Base-by-base conservation (phyloP, 35 echinoderm and acorn worm species). In the Hemicentrotus pulcherrimus region DNA sequence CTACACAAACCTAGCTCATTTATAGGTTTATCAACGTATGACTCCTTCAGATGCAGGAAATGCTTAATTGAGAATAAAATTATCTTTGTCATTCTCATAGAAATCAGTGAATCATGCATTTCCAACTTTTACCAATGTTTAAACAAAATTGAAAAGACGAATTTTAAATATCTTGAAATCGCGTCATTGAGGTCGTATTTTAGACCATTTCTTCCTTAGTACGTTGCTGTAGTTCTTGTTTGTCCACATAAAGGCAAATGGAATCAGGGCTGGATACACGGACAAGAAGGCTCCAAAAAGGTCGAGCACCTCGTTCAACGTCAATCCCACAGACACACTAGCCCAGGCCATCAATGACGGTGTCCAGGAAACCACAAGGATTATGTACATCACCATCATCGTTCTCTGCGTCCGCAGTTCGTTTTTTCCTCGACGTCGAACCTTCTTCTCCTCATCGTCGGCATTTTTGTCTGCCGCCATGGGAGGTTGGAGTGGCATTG, bases 161-260 rank as follows among this genome's bases (percentile, higher is more conserved):
- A 78, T 28, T 78, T n/a, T n/a, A 78, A 78, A 22, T 28, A 22
- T 6, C 65, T 78, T 78, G 65, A 78, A 78, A 78, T 78, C 16
- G 19, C 28, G 7, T n/a, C 13, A 45, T 32, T 33, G 88, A 32
- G 88, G 88, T 46, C 88, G 32, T 90, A 90, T 45, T 47, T 90
- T 90, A 45, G 88, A 90, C 32, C 88, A 90, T 47, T 90, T 33
- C 18, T 47, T 90, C 88, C 88, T 15, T 33, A 90, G 32, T 2
- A 47, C 88, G 32, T 33, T 47, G 32, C 88, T 90, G 19, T 90
- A 90, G 32, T 90, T 90, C n/a, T 47, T 90, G 46, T 90, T 90
- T 47, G 88, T 90, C 88, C 88, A 90, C 88, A 90, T 90, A 47
- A 45, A 90, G 46, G 88, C 88, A 32, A 45, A 90, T 33, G 88